Base-by-base conservation (phyloP, 2,113 vertebrate genomes). In the Cranoglanis bouderius region DNA sequence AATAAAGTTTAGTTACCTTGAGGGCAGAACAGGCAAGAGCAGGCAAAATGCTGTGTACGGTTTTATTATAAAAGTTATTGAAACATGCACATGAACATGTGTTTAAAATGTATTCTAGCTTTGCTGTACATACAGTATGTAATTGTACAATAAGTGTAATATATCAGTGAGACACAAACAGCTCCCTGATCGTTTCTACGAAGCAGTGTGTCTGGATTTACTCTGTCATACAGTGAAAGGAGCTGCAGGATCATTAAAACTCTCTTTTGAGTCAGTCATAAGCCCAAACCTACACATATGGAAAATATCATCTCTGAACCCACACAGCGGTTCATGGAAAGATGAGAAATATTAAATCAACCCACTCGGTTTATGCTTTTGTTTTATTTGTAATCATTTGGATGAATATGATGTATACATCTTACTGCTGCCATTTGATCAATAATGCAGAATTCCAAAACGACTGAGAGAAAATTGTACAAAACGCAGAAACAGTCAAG, bases 241-340 rank as follows among this genome's bases (percentile, higher is more conserved):
- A 77, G 35, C 70, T 40, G 70, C 77, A 51, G 16, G 78, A 59
- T 82, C 55, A 40, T 40, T 83, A 5, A 61, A 59, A 6, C 81
- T 14, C 81, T 83, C 19, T 43, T 40, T 43, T 40, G 35, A 61
- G 32, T 83, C 53, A 10, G 32, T 59, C 81, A 83, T 61, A 38
- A 61, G 40, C 35, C 35, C 32, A 83, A 43, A 61, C 81, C 53
- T 40, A 83, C 53, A 83, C 53, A 57, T 32, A 80, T 53, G 77
- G 77, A 80, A 59, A 82, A 38, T 26, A 59, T 83, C 32, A 83
- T 61, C 81, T 83, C 55, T 83, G 21, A 61, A 14, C 81, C 55
- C 57, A 83, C 81, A 83, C 81, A 61, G 81, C 3, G 35, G 81
- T 83, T 83, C 53, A 61, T 24, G 81, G 57, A 61, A 59, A 59